These are phyloP conservation scores for Verasper variegatus DNA, from an alignment of 2,113 vertebrate genomes.

Conservation along the genomic window DNA sequence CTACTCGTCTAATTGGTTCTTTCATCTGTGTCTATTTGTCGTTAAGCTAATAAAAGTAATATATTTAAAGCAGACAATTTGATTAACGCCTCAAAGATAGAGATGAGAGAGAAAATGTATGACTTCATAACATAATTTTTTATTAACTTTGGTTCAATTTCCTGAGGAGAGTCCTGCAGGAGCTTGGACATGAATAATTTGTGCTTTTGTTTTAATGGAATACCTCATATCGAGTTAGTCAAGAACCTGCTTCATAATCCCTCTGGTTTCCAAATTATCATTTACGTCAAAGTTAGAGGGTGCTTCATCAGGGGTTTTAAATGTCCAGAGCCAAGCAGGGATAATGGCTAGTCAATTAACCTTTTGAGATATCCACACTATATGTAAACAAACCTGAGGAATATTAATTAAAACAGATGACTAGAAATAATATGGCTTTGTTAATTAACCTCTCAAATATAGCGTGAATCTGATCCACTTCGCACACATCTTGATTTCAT, in stretches of 20 bases:
- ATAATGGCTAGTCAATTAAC: constrained; percentile 28
- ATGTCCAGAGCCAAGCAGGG: not conserved
- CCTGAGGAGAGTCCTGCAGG: not conserved
- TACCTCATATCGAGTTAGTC: not conserved
- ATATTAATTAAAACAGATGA: constrained; percentile 19
- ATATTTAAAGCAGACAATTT: not conserved
- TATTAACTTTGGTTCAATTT: not conserved
- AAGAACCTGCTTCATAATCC: constrained; percentile 14
- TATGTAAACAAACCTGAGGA: constrained; percentile 23
- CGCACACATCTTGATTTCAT: not conserved
- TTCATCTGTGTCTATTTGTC: too few relatives aligned
- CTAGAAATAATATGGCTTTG: constrained; percentile 17
- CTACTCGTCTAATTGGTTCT: not conserved
- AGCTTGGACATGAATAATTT: not conserved
- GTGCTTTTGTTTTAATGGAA: constrained; percentile 1
- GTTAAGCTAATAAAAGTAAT: not conserved
- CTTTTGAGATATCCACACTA: constrained; percentile 9
- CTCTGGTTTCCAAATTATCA: constrained; percentile 10
- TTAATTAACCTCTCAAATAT: constrained; percentile 6
- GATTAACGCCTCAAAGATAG: not conserved
- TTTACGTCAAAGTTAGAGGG: constrained; percentile 1
- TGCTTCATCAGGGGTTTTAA: not conserved
- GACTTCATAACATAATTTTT: not conserved
- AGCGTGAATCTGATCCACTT: not conserved
- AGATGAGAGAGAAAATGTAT: not conserved